phyloP scores from a whole-genome alignment of 1,140 invertebrate species.

The Lepidurus couesii region DNA sequence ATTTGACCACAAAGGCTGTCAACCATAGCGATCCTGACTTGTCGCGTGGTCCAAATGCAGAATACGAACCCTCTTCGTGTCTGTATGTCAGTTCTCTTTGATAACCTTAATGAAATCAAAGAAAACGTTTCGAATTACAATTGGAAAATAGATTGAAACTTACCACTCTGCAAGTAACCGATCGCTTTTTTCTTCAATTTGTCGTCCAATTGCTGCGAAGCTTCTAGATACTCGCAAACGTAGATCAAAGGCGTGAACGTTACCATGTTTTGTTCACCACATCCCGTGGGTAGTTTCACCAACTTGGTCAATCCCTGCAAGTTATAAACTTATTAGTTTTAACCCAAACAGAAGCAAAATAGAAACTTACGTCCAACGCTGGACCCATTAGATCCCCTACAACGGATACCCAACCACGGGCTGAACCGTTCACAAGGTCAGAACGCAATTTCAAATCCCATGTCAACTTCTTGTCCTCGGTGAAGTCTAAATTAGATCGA shows the following conservation, averaged over 20 bases:
- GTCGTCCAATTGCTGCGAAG: slow-evolving; percentile 42
- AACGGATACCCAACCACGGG: slow-evolving; percentile 51
- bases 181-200: slow-evolving; percentile 52
- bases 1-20: slow-evolving; percentile 71
- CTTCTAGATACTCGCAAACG: slow-evolving; percentile 58
- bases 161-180: slow-evolving; percentile 62
- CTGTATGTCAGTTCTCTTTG: slow-evolving; percentile 67
- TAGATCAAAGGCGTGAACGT: slow-evolving; percentile 70
- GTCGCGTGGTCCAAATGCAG: slow-evolving; percentile 65
- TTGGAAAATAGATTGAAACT: background rate
- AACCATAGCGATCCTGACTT: slow-evolving; percentile 67
- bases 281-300: slow-evolving; percentile 58
- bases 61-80: slow-evolving; percentile 70
- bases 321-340: slow-evolving; percentile 41
- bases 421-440: slow-evolving; percentile 51
- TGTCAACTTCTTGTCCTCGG: slow-evolving; percentile 33
- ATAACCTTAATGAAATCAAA: slow-evolving; percentile 51
- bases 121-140: background rate
- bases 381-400: slow-evolving; percentile 57
- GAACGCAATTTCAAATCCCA: slow-evolving; percentile 37
- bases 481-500: slow-evolving; percentile 29
- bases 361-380: slow-evolving; percentile 43
- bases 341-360: slow-evolving; percentile 40
- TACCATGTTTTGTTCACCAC: slow-evolving; percentile 80
- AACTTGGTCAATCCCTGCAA: slow-evolving; percentile 49